Base-by-base conservation (phyloP, 1,140 invertebrate genomes). In the Oscheius sp. region DNA sequence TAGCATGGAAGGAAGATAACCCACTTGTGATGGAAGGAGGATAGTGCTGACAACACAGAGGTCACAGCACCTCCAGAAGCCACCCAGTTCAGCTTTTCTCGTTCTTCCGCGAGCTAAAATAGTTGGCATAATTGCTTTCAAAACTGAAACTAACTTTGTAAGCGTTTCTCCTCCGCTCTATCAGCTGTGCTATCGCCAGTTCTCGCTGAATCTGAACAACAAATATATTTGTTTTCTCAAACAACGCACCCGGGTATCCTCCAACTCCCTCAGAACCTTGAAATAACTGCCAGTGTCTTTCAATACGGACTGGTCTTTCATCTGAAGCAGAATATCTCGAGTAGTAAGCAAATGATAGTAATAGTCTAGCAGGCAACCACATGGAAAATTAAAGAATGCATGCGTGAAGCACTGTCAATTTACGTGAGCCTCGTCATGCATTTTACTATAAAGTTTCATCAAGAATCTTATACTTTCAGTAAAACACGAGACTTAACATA, bases 51-150 rank as follows among this genome's bases (percentile, higher is more conserved):
- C 2, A 68, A 28, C 10, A 68, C 49, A 20, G 35, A 35, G 10
- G 55, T 55, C 28, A 68, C 20, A 2, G 13, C 2, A 4, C 67
- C 67, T 68, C 67, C 67, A 59, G 31, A 59, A 1, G 67, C 67
- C 3, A 38, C 61, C 67, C 67, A 68, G 45, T 68, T 68, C 49
- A 68, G 45, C n/a, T 68, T 68, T 61, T 68, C 67, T 7, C 67
- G 67, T 23, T 68, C 67, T 68, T 68, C 67, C 3, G 67, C 67
- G 15, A 68, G 15, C 49, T 55, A 23, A 55, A 55, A 55, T 23
- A n/a, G 38, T 55, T 55, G 7, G 28, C 23, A 55, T 13, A 13
- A 55, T n/a, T n/a, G n/a, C 49, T 55, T 55, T 55, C 7, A 55
- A 23, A 55, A 4, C 7, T 23, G 7, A 26, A 20, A 20, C 28